Evolutionary conservation across 1,140 invertebrate genomes (phyloP), one percentile per base, ranked within the genome.

Genomic region (Bombus consobrinus): DNA sequence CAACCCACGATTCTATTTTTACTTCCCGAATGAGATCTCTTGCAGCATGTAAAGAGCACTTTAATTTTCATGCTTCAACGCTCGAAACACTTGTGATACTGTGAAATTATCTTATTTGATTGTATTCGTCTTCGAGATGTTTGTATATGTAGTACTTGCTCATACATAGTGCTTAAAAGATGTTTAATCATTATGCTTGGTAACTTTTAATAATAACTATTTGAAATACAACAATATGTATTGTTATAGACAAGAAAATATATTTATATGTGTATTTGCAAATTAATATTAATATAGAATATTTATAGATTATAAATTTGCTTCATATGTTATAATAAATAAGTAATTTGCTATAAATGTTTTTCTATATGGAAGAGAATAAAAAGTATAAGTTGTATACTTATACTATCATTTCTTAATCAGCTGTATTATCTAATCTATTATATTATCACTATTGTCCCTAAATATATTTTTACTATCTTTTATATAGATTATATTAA

Each of bases 1-100:
- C n/a, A 73, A 13, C 22, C 39, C 18, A 80, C 68, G 34, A 85
- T 72, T 74, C 57, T 81, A 74, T 68, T 85, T 85, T 81, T 68
- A 57, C 2, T 41, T 74, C 22, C 5, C 39, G 32, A 37, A n/a
- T 53, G 15, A 39, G 37, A 57, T 57, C 69, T 43, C 34, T 59
- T 72, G 5, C 4, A 22, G 53, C 32, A 43, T 59, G 47, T 41
- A 57, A 78, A 41, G n/a, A 34, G 8, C n/a, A 25, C 18, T 41
- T 34, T 2, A n/a, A 32, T 79, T 79, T 79, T n/a, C 25, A 25
- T 5, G 10, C 6, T 43, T 66, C 8, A 5, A 59, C 9, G 34
- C 57, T 4, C 15, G 15, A 76, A 57, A 76, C 34, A 37, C 64
- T 28, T 57, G 9, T 77, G 12, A 77, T 77, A 39, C n/a, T 25